A percentile compares a stretch with the other conserved stretches of the same genome.
phyloP scores from a whole-genome alignment of 2,888 invertebrate species.

The Xestoiulus laeticollis region DNA sequence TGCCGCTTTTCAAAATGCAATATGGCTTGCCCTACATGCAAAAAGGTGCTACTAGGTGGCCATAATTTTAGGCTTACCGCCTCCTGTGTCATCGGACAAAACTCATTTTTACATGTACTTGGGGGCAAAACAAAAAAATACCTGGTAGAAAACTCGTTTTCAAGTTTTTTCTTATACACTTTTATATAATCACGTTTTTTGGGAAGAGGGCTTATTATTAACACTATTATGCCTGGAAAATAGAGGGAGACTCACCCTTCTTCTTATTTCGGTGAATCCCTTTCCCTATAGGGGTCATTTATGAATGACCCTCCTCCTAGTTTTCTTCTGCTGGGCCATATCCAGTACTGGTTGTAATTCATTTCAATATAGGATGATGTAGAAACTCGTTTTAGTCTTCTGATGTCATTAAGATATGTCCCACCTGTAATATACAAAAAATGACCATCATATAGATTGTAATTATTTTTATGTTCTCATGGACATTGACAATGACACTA shows the following conservation, averaged over 20 bases:
- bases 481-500: not conserved
- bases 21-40: constrained; percentile 29
- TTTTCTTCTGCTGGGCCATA: constrained; percentile 3
- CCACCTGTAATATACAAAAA: constrained; percentile 36
- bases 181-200: constrained; percentile 7
- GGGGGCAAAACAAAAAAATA: not conserved
- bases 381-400: not conserved
- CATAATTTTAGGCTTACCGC: constrained; percentile 27
- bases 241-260: constrained; percentile 27
- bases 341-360: constrained; percentile 19
- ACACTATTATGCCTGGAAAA: not conserved
- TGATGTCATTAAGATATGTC: constrained; percentile 40
- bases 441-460: not conserved
- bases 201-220: constrained; percentile 10
- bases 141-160: not conserved
- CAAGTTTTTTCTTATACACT: not conserved
- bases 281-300: not conserved
- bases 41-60: constrained; percentile 43
- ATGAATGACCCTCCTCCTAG: not conserved
- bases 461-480: constrained; percentile 1
- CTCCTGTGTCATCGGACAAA: constrained; percentile 25
- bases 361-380: not conserved
- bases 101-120: not conserved
- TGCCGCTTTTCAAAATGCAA: constrained; percentile 3
- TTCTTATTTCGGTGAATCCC: not conserved